phyloP scores from a whole-genome alignment of 2,797 vertebrate genomes.

The Notoglanidium macrostoma region DNA sequence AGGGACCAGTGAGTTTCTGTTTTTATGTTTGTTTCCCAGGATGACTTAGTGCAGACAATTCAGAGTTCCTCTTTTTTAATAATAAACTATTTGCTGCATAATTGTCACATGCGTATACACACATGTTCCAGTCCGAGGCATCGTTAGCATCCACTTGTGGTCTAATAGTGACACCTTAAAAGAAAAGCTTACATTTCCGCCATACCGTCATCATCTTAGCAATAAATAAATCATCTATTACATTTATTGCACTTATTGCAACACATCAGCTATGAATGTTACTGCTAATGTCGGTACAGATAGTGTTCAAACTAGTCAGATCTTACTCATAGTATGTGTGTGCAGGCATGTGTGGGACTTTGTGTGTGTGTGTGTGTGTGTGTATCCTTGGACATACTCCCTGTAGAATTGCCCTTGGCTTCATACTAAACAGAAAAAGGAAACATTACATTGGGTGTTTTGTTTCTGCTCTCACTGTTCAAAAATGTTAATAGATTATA shows the following conservation, averaged over 20 bases:
- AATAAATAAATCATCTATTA: not conserved
- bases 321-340: conserved; percentile 34
- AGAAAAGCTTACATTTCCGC: not conserved
- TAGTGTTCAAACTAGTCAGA: conserved; percentile 23
- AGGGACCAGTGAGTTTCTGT: conserved; percentile 83
- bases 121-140: not conserved
- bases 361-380: conserved; percentile 11
- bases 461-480: not conserved
- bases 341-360: not conserved
- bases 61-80: conserved; percentile 19
- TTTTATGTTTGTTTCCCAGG: conserved; percentile 40
- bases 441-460: conserved; percentile 3
- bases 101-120: not conserved
- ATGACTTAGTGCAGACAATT: conserved; percentile 55
- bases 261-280: not conserved
- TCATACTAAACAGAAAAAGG: conserved; percentile 16
- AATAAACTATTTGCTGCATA: conserved; percentile 9
- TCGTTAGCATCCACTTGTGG: not conserved
- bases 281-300: not conserved
- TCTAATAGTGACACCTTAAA: not conserved
- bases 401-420: conserved; percentile 20
- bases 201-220: not conserved
- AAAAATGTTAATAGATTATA: not conserved
- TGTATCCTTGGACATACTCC: conserved; percentile 15
- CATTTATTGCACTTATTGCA: conserved; percentile 2